Evolutionary conservation across 2,797 vertebrate genomes (phyloP).

Genomic region (Halcyon smyrnensis): DNA sequence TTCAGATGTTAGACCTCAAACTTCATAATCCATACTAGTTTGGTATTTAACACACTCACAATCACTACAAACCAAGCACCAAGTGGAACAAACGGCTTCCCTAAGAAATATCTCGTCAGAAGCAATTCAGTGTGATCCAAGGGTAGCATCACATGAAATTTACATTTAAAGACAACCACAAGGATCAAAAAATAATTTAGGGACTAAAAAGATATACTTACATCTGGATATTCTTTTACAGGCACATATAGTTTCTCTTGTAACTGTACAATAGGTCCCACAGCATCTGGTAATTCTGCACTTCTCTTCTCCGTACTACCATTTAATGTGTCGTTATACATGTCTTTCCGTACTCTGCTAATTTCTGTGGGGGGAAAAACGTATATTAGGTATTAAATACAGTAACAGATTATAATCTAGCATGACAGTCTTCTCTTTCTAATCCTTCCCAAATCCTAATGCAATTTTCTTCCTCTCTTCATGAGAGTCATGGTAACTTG

Average conservation of each 20-base stretch:
- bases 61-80: not conserved
- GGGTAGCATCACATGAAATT: not conserved
- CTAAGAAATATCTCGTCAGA: not conserved
- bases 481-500: not conserved
- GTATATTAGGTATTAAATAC: constrained; percentile 71
- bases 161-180: not conserved
- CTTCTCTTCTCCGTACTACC: constrained; percentile 94
- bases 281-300: constrained; percentile 93
- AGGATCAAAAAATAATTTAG: constrained; percentile 41
- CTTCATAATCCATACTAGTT: not conserved
- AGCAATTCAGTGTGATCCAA: constrained; percentile 18
- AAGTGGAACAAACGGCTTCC: not conserved
- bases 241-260: constrained; percentile 99
- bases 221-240: constrained; percentile 98
- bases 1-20: not conserved
- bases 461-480: not conserved
- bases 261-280: constrained; percentile 95
- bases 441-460: not conserved
- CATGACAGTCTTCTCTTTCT: constrained; percentile 5
- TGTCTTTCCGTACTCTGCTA: constrained; percentile 99
- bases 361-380: constrained; percentile 88
- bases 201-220: constrained; percentile 83
- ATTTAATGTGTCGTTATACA: constrained; percentile 99
- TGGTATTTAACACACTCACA: not conserved
- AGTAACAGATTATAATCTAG: constrained; percentile 16